A percentile compares a stretch with the other conserved stretches of the same genome.
Conservation (phyloP, 2,797 vertebrate genomes). For the Rhabdomys pumilio region DNA sequence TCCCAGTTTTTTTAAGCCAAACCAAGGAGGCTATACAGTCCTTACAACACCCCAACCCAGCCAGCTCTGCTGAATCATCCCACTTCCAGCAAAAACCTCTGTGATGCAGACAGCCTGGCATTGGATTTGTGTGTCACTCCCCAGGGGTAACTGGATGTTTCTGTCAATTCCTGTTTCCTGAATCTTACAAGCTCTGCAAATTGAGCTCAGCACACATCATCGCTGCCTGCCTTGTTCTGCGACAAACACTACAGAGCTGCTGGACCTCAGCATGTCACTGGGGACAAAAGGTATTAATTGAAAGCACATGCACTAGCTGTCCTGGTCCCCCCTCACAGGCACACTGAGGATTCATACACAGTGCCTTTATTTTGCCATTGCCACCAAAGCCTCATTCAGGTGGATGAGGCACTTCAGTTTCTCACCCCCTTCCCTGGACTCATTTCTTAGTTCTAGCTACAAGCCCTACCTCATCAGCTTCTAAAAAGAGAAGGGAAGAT, state of each 20-base stretch:
- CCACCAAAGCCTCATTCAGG: slow-evolving; percentile 69
- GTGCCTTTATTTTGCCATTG: slow-evolving; percentile 73
- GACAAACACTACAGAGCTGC: slow-evolving; percentile 84
- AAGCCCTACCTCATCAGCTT: neutral
- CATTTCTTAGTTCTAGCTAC: neutral
- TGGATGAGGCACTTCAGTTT: slow-evolving; percentile 70
- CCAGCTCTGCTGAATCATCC: slow-evolving; percentile 80
- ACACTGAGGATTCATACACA: neutral
- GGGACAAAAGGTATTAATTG: slow-evolving; percentile 86
- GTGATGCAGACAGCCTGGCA: slow-evolving; percentile 64
- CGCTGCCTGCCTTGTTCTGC: slow-evolving; percentile 78
- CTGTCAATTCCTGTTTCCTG: slow-evolving; percentile 86
- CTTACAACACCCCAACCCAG: slow-evolving; percentile 66
- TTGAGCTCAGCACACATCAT: slow-evolving; percentile 81
- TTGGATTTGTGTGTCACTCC: slow-evolving; percentile 86
- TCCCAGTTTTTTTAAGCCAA: slow-evolving; percentile 63
- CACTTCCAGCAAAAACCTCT: slow-evolving; percentile 79
- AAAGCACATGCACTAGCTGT: slow-evolving; percentile 81
- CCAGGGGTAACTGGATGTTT: slow-evolving; percentile 85
- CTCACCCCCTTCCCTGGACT: slow-evolving; percentile 35
- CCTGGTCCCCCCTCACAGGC: slow-evolving; percentile 54
- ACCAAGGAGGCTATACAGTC: slow-evolving; percentile 75
- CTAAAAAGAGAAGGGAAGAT: neutral
- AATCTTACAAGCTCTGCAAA: slow-evolving; percentile 88
- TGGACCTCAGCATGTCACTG: slow-evolving; percentile 84